Base-by-base conservation (phyloP, 53 echinoderm and acorn worm species). In the Temnopleurus reevesii region DNA sequence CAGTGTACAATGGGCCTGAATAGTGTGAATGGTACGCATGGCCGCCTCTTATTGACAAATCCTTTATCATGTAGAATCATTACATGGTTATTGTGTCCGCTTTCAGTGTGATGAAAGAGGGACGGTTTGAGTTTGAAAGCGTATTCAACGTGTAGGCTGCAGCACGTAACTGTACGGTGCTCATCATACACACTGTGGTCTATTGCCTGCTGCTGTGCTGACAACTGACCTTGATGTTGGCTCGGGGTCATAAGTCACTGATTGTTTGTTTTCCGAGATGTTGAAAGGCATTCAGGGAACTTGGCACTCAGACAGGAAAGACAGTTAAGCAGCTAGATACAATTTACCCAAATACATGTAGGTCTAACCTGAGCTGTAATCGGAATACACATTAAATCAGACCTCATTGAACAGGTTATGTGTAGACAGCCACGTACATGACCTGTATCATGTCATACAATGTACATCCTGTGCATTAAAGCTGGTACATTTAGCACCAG, bases 261-360 rank as follows among this genome's bases (percentile, higher is more conserved):
- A 83, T 83, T 83, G 83, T 83, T 83, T 83, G 83, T 83, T 83
- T 83, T 83, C 55, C 30, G 83, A 18, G 56, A 83, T 79, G 79
- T 49, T 79, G 79, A 79, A 79, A 79, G 49, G 79, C 79, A 79
- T 79, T 79, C 79, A 79, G 12, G 79, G 79, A 79, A 47, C 79
- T 79, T 79, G 79, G 79, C 79, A 65, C 65, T 1, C 65, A 79
- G 79, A 47, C 43, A 76, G 45, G 76, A 76, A 47, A 79, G 45
- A 79, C 79, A 47, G 38, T 49, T 49, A 9, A 71, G 41, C 12
- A n/a, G 29, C 18, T 79, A 4, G 29, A 26, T 79, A 28, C 79
- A 71, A 8, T 41, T 31, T 33, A 33, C 63, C 33, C n/a, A 71
- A 71, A 6, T 71, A 21, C 12, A 31, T 35, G 33, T 33, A 49